These are phyloP conservation scores for Trematomus bernacchii DNA, from an alignment of 2,797 vertebrate species.

Conservation along the genomic window DNA sequence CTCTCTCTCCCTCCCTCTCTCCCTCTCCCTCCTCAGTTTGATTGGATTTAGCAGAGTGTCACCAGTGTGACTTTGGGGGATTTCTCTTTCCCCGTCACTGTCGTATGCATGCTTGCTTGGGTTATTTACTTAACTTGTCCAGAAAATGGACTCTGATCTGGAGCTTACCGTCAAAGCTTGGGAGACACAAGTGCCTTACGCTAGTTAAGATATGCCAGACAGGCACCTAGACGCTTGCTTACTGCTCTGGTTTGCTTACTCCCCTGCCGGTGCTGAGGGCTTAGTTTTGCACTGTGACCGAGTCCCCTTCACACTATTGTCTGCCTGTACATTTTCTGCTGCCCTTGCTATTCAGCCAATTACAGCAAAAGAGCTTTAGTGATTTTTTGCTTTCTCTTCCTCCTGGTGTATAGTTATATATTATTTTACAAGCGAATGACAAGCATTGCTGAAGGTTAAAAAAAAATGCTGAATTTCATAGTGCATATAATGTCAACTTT, in stretches of 20 bases:
- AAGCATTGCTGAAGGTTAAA: slow-evolving; percentile 88
- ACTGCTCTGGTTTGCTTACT: slow-evolving; percentile 59
- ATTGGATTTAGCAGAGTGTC: slow-evolving; percentile 84
- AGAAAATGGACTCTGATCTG: slow-evolving; percentile 85
- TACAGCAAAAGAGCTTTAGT: slow-evolving; percentile 90
- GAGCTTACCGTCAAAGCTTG: slow-evolving; percentile 74
- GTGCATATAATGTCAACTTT: slow-evolving; percentile 80
- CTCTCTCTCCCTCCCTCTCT: slow-evolving; percentile 35
- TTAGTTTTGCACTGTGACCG: slow-evolving; percentile 85
- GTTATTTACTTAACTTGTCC: slow-evolving; percentile 85
- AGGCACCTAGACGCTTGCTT: slow-evolving; percentile 64
- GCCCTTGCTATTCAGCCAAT: slow-evolving; percentile 91
- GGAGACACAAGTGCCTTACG: slow-evolving; percentile 73
- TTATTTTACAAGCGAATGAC: slow-evolving; percentile 86
- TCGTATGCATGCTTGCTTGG: slow-evolving; percentile 72
- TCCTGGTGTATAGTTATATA: slow-evolving; percentile 82
- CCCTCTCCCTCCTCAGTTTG: slow-evolving; percentile 77
- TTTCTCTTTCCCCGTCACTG: slow-evolving; percentile 77
- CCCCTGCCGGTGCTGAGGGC: slow-evolving; percentile 73
- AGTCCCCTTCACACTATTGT: slow-evolving; percentile 91
- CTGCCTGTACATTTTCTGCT: slow-evolving; percentile 91
- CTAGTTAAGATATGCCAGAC: slow-evolving; percentile 76
- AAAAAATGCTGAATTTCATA: slow-evolving; percentile 88
- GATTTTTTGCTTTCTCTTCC: slow-evolving; percentile 80
- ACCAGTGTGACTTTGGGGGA: slow-evolving; percentile 82